Conservation (phyloP, 2,888 invertebrate species). For the Clunio marinus region DNA sequence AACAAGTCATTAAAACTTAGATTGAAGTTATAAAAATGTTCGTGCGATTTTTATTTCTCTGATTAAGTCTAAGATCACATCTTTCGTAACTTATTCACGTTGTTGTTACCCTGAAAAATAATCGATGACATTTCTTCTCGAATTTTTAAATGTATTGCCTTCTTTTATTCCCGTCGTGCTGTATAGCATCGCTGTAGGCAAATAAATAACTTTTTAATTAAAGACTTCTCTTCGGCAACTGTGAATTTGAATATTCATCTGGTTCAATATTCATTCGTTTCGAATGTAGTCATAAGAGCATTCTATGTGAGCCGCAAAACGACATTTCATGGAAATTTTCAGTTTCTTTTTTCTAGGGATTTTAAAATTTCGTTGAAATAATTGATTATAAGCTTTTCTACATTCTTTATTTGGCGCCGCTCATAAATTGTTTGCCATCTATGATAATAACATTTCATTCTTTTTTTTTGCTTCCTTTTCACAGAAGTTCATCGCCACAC, state of each 20-base stretch:
- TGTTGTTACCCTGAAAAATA: no score
- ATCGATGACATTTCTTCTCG: no score
- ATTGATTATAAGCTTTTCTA: no score
- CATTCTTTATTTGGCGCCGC: conserved; percentile 32
- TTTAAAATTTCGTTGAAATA: no score
- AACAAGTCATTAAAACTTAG: background rate
- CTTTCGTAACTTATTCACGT: no score
- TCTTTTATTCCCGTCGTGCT: background rate
- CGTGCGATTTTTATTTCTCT: background rate
- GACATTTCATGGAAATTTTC: background rate
- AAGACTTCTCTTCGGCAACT: background rate
- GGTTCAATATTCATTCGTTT: conserved; percentile 1
- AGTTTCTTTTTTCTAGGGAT: no score
- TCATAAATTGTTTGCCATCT: conserved; percentile 17
- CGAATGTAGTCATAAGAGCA: background rate
- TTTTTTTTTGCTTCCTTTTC: background rate
- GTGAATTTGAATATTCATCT: conserved; percentile 32
- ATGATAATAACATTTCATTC: background rate
- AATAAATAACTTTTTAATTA: conserved; percentile 10
- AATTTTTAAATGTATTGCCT: no score
- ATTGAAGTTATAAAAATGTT: background rate
- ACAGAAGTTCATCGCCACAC: conserved; percentile 34
- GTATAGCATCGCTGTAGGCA: background rate
- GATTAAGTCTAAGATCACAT: background rate
- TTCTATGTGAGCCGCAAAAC: background rate